Percentiles rank a stretch among this genome's conserved stretches.
Conservation (phyloP, 53 echinoderm and acorn worm species). For the Holothuria leucospilota region DNA sequence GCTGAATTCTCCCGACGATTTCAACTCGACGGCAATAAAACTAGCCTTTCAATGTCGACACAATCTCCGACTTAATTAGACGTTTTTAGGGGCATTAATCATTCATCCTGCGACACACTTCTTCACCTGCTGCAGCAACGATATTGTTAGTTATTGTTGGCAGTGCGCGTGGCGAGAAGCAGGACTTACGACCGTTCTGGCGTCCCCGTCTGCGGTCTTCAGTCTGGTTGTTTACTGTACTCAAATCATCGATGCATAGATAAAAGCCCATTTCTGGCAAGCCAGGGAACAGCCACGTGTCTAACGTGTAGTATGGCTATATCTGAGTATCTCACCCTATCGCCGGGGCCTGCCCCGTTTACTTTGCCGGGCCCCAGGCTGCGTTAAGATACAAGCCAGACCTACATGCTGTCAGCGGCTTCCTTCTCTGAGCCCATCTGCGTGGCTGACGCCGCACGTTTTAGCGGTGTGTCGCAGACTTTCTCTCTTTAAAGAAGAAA, state of each 20-base stretch:
- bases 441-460: constrained; percentile 48
- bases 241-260: constrained; percentile 45
- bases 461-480: constrained; percentile 43
- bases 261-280: constrained; percentile 51
- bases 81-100: constrained; percentile 49
- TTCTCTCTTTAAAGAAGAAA: constrained; percentile 13
- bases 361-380: constrained; percentile 51
- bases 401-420: constrained; percentile 16
- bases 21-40: constrained; percentile 39
- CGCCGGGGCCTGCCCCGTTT: constrained; percentile 39
- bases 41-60: constrained; percentile 27
- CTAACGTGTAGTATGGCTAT: constrained; percentile 26
- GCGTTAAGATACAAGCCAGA: constrained; percentile 29
- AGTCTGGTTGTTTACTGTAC: constrained; percentile 44
- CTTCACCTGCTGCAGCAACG: constrained; percentile 29
- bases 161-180: constrained; percentile 49
- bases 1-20: constrained; percentile 16
- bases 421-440: constrained; percentile 30
- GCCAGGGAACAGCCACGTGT: constrained; percentile 44
- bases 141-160: constrained; percentile 52
- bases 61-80: constrained; percentile 52
- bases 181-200: constrained; percentile 27
- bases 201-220: constrained; percentile 10
- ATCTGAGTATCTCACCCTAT: constrained; percentile 25
- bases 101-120: constrained; percentile 23